Evolutionary conservation across 64 coral and sea anemone species (phyloP).

Genomic region (Pachyseris speciosa): DNA sequence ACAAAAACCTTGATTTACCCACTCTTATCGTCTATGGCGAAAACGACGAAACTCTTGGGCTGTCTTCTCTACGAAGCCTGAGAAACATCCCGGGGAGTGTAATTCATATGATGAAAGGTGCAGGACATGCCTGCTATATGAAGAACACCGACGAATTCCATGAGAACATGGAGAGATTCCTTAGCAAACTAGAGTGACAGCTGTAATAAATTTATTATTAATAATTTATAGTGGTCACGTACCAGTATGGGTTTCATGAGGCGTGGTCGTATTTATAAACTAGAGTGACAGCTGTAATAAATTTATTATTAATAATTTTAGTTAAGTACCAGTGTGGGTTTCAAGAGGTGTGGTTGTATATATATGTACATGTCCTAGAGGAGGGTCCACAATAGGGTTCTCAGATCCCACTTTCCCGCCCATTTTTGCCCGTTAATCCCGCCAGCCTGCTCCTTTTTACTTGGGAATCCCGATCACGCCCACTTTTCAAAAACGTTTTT

Average conservation of each 20-base stretch:
- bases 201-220: neutral
- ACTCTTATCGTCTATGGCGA: constrained; percentile 80
- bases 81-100: constrained; percentile 67
- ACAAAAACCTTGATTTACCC: constrained; percentile 24
- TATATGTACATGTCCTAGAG: too few relatives aligned
- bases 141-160: constrained; percentile 81
- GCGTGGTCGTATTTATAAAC: too few relatives aligned
- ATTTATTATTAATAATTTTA: neutral
- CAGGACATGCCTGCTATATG: constrained; percentile 91
- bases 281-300: neutral
- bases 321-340: too few relatives aligned
- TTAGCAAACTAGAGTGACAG: constrained; percentile 16
- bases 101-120: constrained; percentile 74
- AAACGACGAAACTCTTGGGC: constrained; percentile 50
- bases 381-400: too few relatives aligned
- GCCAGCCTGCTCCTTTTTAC: too few relatives aligned
- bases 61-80: constrained; percentile 41
- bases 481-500: too few relatives aligned
- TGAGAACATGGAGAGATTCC: constrained; percentile 66
- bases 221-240: neutral
- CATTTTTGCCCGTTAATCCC: too few relatives aligned
- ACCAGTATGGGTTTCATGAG: too few relatives aligned
- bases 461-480: too few relatives aligned
- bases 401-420: too few relatives aligned
- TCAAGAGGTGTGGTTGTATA: too few relatives aligned